Percentiles rank a stretch among this genome's conserved stretches.
These are phyloP conservation scores for Lepidotrigona ventralis DNA, from an alignment of 1,140 invertebrate species.

Conservation along the genomic window DNA sequence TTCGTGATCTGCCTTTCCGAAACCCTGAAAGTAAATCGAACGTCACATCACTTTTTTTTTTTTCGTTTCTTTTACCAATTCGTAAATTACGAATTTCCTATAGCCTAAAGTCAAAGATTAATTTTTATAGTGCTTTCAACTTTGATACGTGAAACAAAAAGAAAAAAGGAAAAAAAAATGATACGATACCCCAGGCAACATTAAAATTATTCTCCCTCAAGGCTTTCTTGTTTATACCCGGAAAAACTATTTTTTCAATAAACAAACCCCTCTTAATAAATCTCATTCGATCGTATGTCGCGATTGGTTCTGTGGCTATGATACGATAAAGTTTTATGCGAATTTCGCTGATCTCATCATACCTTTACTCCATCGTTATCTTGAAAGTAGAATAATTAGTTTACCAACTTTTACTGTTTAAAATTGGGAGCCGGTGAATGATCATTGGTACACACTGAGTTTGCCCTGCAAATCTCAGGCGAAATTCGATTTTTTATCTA, in stretches of 20 bases:
- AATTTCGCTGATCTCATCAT: neutral
- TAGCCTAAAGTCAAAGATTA: too few relatives aligned
- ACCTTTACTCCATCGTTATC: neutral
- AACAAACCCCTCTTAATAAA: neutral
- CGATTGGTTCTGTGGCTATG: neutral
- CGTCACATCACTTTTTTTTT: neutral
- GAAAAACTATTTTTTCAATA: neutral
- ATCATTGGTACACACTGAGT: neutral
- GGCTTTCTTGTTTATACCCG: neutral
- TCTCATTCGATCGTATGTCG: neutral
- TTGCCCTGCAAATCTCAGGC: constrained; percentile 1
- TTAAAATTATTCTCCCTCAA: constrained; percentile 13
- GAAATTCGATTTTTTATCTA: neutral
- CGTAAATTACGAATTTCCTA: neutral
- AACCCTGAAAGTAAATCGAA: constrained; percentile 82
- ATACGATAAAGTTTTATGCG: neutral
- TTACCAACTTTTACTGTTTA: neutral
- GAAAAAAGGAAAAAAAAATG: constrained; percentile 15
- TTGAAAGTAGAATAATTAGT: neutral
- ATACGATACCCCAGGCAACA: neutral
- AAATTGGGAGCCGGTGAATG: neutral
- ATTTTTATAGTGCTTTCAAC: neutral
- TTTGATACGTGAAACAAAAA: neutral
- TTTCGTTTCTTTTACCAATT: neutral
- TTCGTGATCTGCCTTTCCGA: constrained; percentile 92